A percentile compares a stretch with the other conserved stretches of the same genome.
These are phyloP conservation scores for Zaprionus davidi DNA, from an alignment of 1,140 invertebrate species.

Conservation along the genomic window DNA sequence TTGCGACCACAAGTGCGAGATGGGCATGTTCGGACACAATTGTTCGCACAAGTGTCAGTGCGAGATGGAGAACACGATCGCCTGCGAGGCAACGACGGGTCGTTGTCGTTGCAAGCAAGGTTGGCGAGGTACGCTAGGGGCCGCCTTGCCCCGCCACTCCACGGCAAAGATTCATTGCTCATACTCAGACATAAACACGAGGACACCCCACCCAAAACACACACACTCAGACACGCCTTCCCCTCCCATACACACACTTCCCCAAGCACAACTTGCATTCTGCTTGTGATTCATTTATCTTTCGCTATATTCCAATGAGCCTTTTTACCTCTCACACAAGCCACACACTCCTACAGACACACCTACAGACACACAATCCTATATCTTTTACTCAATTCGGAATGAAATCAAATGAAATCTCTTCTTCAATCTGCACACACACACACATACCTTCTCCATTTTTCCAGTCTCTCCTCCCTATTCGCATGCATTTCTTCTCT, in stretches of 20 bases:
- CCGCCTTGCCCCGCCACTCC: neutral
- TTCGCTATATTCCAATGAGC: neutral
- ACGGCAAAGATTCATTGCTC: neutral
- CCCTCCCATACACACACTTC: neutral
- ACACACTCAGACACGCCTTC: conserved; percentile 6
- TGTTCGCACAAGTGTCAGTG: conserved; percentile 91
- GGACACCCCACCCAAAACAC: conserved; percentile 7
- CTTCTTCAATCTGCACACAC: conserved; percentile 4
- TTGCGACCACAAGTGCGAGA: conserved; percentile 91
- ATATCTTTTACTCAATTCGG: neutral
- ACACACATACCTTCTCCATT: neutral
- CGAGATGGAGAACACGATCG: conserved; percentile 87
- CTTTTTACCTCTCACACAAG: neutral
- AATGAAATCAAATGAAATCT: neutral
- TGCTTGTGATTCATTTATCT: neutral
- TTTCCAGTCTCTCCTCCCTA: neutral
- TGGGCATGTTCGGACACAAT: conserved; percentile 89
- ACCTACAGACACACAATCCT: neutral
- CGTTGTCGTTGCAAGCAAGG: conserved; percentile 92
- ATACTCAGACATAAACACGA: neutral
- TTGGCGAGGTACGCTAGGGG: conserved; percentile 88
- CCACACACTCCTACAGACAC: neutral
- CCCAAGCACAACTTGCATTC: neutral
- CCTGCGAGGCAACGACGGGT: conserved; percentile 93
- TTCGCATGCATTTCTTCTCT: neutral